These are phyloP conservation scores for Drosophila mimica DNA, from an alignment of 2,888 invertebrate genomes.

Conservation along the genomic window DNA sequence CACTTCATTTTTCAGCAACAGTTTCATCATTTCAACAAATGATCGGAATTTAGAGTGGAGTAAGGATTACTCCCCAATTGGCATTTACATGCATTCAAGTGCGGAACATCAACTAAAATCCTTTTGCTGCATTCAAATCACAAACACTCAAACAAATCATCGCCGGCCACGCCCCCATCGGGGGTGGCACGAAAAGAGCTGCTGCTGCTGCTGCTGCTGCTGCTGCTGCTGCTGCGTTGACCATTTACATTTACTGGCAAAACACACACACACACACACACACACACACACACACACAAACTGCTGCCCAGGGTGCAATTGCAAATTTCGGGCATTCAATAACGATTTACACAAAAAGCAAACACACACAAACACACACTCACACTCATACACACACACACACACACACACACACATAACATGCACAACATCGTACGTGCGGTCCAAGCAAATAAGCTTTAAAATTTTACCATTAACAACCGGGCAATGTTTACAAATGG, in stretches of 20 bases:
- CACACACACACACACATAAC: background rate
- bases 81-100: slow-evolving; percentile 40
- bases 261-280: slow-evolving; percentile 59
- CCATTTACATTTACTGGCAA: slow-evolving; percentile 51
- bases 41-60: slow-evolving; percentile 12
- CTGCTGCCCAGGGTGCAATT: slow-evolving; percentile 73
- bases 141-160: slow-evolving; percentile 58
- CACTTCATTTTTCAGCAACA: slow-evolving; percentile 17
- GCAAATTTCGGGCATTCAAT: slow-evolving; percentile 72
- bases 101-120: slow-evolving; percentile 47
- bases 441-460: slow-evolving; percentile 61
- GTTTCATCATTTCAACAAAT: slow-evolving; percentile 14
- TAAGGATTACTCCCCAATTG: slow-evolving; percentile 38
- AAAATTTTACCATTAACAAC: slow-evolving; percentile 66
- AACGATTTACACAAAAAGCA: slow-evolving; percentile 66
- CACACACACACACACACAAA: slow-evolving; percentile 59
- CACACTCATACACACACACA: slow-evolving; percentile 1
- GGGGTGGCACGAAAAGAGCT: slow-evolving; percentile 23
- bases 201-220: too few species aligned
- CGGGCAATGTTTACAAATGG: slow-evolving; percentile 63
- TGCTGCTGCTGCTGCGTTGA: slow-evolving; percentile 37
- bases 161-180: slow-evolving; percentile 17
- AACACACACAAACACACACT: slow-evolving; percentile 23
- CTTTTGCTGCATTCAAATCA: slow-evolving; percentile 56
- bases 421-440: slow-evolving; percentile 36